Evolutionary conservation across 2,113 vertebrate genomes (phyloP).

Genomic region (Alouatta palliata): DNA sequence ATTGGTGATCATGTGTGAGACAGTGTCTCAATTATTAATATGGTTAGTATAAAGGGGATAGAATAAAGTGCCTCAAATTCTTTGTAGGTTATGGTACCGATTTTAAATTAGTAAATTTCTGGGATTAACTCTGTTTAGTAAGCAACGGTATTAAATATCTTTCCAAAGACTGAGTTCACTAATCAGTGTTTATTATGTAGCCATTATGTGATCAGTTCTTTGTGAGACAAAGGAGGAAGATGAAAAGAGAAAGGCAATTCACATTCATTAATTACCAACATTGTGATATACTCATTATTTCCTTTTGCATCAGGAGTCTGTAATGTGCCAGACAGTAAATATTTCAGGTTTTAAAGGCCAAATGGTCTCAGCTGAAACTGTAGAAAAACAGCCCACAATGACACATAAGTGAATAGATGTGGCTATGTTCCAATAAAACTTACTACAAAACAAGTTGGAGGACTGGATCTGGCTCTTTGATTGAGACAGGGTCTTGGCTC

Average conservation of each 20-base stretch:
- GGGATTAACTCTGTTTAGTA: constrained; percentile 25
- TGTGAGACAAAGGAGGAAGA: background rate
- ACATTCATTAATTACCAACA: background rate
- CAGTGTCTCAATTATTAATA: constrained; percentile 34
- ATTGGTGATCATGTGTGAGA: constrained; percentile 4
- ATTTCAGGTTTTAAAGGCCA: background rate
- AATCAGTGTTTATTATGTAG: constrained; percentile 5
- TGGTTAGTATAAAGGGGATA: background rate
- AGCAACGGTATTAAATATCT: background rate
- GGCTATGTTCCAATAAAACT: background rate
- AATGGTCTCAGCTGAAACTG: background rate
- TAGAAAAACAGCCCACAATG: background rate
- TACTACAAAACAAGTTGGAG: background rate
- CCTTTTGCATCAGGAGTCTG: background rate
- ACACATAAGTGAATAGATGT: background rate
- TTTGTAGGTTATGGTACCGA: background rate
- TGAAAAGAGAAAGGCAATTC: constrained; percentile 31
- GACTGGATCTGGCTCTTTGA: background rate
- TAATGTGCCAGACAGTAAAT: background rate
- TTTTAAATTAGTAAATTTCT: constrained; percentile 20
- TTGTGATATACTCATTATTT: background rate
- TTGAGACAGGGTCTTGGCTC: too few species aligned
- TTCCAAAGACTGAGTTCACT: background rate
- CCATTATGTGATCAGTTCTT: background rate
- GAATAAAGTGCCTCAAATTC: background rate